Conservation (phyloP, 2,113 vertebrate species). For the Aldabrachelys gigantea region DNA sequence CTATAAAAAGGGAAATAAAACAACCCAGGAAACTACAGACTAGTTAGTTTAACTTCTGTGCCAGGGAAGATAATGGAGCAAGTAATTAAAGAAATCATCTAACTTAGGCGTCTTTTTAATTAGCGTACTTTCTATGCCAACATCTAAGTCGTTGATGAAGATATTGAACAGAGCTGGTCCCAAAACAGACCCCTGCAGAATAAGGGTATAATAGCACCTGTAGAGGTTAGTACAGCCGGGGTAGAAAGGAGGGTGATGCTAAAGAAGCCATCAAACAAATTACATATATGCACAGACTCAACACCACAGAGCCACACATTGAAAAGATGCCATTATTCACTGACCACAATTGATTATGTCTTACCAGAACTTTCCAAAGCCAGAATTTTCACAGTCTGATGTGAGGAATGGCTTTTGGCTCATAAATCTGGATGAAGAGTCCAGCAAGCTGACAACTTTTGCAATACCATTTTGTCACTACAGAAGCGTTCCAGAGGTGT, state of each 20-base stretch:
- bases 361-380: background rate
- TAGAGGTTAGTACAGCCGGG: background rate
- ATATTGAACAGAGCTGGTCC: too few species aligned
- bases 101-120: too few species aligned
- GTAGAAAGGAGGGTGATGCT: background rate
- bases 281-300: background rate
- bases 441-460: background rate
- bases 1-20: too few species aligned
- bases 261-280: background rate
- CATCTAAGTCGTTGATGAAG: too few species aligned
- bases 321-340: background rate
- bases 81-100: too few species aligned
- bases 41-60: too few species aligned
- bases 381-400: background rate
- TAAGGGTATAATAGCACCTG: background rate
- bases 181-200: background rate
- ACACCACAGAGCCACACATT: background rate
- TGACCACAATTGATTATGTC: background rate
- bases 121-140: too few species aligned
- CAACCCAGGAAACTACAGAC: too few species aligned
- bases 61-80: too few species aligned
- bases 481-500: background rate
- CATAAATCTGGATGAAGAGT: background rate
- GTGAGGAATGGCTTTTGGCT: background rate
- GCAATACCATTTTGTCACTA: background rate